Percentiles rank a stretch among this genome's conserved stretches.
These are phyloP conservation scores for Xiphias gladius DNA, from an alignment of 2,113 vertebrate genomes.

Conservation along the genomic window DNA sequence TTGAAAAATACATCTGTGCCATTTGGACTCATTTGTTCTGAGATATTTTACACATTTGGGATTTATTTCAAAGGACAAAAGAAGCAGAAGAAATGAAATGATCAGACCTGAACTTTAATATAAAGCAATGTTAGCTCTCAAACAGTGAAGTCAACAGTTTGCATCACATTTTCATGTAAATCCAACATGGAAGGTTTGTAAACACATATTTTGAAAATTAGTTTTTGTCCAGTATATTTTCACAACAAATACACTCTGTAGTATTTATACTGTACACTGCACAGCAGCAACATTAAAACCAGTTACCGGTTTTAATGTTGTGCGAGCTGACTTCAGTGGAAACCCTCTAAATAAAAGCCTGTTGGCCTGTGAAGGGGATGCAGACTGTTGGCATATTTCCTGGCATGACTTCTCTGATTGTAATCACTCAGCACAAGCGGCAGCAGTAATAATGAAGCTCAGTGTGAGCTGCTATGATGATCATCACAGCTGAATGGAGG, in stretches of 20 bases:
- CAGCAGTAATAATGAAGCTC: slow-evolving; percentile 63
- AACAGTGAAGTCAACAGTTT: slow-evolving; percentile 39
- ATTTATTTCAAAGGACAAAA: not conserved
- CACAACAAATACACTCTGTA: not conserved
- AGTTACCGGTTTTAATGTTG: too few species aligned
- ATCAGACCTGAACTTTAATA: slow-evolving; percentile 37
- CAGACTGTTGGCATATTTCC: slow-evolving; percentile 21
- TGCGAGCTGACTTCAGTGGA: slow-evolving; percentile 1
- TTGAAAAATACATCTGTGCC: not conserved
- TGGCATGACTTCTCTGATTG: slow-evolving; percentile 7
- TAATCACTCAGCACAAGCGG: slow-evolving; percentile 62
- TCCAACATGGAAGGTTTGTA: not conserved
- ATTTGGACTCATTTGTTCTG: not conserved
- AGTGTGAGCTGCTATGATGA: slow-evolving; percentile 42
- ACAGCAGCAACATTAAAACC: too few species aligned
- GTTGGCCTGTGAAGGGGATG: slow-evolving; percentile 41
- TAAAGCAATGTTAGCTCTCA: slow-evolving; percentile 42
- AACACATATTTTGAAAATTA: not conserved
- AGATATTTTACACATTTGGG: not conserved
- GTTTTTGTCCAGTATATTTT: not conserved
- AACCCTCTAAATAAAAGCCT: not conserved
- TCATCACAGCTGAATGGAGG: slow-evolving; percentile 61
- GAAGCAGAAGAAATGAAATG: slow-evolving; percentile 16
- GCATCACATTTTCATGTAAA: slow-evolving; percentile 37
- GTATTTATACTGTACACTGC: not conserved